Conservation (phyloP, 2,888 invertebrate species). For the Luperina nickerlii region DNA sequence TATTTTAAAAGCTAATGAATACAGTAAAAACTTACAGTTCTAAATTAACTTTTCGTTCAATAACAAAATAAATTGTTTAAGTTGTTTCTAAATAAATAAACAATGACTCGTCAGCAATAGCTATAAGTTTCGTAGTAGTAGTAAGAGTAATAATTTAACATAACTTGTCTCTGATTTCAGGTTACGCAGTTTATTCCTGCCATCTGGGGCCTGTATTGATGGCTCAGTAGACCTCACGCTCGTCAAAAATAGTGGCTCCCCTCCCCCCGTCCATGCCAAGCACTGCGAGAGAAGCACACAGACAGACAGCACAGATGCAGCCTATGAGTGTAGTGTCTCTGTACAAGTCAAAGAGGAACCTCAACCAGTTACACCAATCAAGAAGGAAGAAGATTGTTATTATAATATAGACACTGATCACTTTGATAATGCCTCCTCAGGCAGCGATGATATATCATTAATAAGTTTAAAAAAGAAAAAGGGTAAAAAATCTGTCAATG, state of each 20-base stretch:
- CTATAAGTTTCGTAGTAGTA: background rate
- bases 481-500: conserved; percentile 70
- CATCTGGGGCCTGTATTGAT: conserved; percentile 62
- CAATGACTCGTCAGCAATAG: background rate
- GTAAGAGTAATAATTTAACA: background rate
- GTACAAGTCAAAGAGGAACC: conserved; percentile 79
- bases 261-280: conserved; percentile 36
- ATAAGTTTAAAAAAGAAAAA: conserved; percentile 79
- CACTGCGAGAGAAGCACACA: conserved; percentile 77
- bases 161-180: conserved; percentile 71
- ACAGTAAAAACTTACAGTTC: background rate
- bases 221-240: conserved; percentile 76
- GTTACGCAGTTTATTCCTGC: conserved; percentile 70
- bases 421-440: conserved; percentile 71
- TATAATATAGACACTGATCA: conserved; percentile 63
- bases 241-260: conserved; percentile 73
- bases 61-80: conserved; percentile 12
- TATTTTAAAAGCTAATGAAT: conserved; percentile 16
- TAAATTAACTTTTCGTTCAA: conserved; percentile 1
- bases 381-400: conserved; percentile 71
- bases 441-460: conserved; percentile 82
- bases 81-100: conserved; percentile 15
- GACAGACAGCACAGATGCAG: conserved; percentile 69
- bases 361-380: conserved; percentile 68
- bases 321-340: conserved; percentile 11